Conservation (phyloP, 2,888 invertebrate genomes). For the Prostheceraeus crozeri region DNA sequence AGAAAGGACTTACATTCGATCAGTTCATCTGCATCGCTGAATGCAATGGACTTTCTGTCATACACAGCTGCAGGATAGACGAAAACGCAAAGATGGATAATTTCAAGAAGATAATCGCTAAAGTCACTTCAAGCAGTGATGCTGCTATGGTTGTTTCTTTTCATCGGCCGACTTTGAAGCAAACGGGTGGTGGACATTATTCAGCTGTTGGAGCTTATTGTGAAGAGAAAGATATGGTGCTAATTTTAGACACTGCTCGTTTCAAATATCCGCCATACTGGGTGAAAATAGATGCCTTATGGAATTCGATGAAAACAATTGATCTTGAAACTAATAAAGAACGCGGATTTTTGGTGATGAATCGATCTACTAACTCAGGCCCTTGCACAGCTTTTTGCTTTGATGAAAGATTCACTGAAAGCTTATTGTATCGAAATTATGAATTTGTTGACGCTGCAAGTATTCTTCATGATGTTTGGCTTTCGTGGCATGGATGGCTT, state of each 20-base stretch:
- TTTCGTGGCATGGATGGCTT: too few species aligned
- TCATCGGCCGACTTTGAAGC: constrained; percentile 49
- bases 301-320: constrained; percentile 49
- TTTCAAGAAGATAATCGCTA: too few species aligned
- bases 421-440: too few species aligned
- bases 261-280: constrained; percentile 58
- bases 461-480: too few species aligned
- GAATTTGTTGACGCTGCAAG: too few species aligned
- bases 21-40: constrained; percentile 28
- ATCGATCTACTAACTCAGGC: too few species aligned
- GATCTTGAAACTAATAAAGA: constrained; percentile 48
- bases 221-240: constrained; percentile 47
- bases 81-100: too few species aligned
- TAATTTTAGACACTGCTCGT: constrained; percentile 56
- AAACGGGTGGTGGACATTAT: constrained; percentile 56
- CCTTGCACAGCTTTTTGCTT: too few species aligned
- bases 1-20: constrained; percentile 27
- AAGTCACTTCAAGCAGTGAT: too few species aligned
- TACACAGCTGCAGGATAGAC: too few species aligned
- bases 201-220: constrained; percentile 56
- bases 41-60: constrained; percentile 32
- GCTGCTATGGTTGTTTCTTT: constrained; percentile 54
- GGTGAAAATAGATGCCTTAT: constrained; percentile 50
- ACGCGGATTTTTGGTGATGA: constrained; percentile 32
- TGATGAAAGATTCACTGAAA: too few species aligned